Base-by-base conservation (phyloP, 1,140 invertebrate genomes). In the Dendroctonus ponderosae region DNA sequence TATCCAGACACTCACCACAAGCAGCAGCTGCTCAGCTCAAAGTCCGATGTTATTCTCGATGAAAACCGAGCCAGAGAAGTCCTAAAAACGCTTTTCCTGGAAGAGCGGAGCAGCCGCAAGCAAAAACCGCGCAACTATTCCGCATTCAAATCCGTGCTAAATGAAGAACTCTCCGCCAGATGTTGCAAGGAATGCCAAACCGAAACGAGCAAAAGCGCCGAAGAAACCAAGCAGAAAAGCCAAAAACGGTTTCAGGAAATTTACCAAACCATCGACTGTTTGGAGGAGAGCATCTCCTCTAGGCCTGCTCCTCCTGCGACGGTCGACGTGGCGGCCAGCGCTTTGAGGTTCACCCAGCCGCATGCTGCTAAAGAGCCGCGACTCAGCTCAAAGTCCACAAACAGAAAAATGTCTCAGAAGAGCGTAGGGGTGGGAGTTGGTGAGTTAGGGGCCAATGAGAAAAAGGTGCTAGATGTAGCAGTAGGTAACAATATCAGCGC, bases 21-120 rank as follows among this genome's bases (percentile, higher is more conserved):
- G 8, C 50, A 15, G 4, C 50, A n/a, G 50, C 9, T 52, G 5
- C 7, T 15, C 9, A 52, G 14, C 37, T 65, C 62, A 48, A 65
- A 65, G 15, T 65, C 62, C 14, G 62, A 65, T 50, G 46, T 65
- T n/a, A 41, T 49, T n/a, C n/a, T 57, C 11, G 14, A 38, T 5
- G 39, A 26, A 38, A 12, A 8, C n/a, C 11, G 14, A 11, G 62
- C 9, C 11, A 57, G 40, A 41, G n/a, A 65, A 48, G 51, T 41
- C n/a, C 11, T 65, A 37, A 57, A 50, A 43, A 11, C 50, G 5
- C 43, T 54, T 39, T 63, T 63, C 41, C 5, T 15, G 43, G 40
- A 50, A 44, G 41, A 63, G 43, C 9, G 15, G 39, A 54, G 7
- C 7, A 26, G 44, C 7, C 38, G 49, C 12, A 8, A 8, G 6